Conservation (phyloP, 1,140 invertebrate genomes). For the Goniozus legneri region DNA sequence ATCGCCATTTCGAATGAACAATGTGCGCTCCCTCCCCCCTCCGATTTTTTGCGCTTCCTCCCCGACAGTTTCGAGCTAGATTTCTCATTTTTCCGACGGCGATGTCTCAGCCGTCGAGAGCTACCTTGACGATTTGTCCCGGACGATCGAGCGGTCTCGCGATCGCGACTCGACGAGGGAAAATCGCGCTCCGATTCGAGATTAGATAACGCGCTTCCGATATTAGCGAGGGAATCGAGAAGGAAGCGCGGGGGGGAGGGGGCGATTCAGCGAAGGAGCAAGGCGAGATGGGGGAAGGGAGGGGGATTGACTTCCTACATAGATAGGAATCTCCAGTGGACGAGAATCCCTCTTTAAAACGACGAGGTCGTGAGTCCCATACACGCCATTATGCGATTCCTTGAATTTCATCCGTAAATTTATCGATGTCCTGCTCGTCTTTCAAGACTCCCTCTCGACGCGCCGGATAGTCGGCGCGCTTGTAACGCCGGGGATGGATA, state of each 20-base stretch:
- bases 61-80: neutral
- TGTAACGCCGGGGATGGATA: neutral
- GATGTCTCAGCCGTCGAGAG: too few relatives aligned
- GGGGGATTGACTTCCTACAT: conserved; percentile 31
- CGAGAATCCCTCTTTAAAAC: conserved; percentile 29
- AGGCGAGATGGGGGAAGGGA: conserved; percentile 8
- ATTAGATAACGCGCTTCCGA: too few relatives aligned
- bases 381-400: conserved; percentile 24
- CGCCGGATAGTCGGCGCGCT: neutral
- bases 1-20: conserved; percentile 32
- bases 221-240: too few relatives aligned
- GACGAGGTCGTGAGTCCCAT: conserved; percentile 24
- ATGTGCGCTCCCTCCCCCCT: conserved; percentile 11
- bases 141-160: too few relatives aligned
- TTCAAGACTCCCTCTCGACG: neutral
- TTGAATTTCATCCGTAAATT: conserved; percentile 25
- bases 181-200: too few relatives aligned
- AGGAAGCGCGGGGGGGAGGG: too few relatives aligned
- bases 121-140: too few relatives aligned
- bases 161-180: too few relatives aligned
- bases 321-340: conserved; percentile 30
- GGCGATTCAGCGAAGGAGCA: conserved; percentile 17
- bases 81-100: too few relatives aligned
- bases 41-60: neutral
- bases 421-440: conserved; percentile 21